A percentile compares a stretch with the other conserved stretches of the same genome.
These are phyloP conservation scores for Elmis aenea DNA, from an alignment of 2,888 invertebrate genomes.

Conservation along the genomic window DNA sequence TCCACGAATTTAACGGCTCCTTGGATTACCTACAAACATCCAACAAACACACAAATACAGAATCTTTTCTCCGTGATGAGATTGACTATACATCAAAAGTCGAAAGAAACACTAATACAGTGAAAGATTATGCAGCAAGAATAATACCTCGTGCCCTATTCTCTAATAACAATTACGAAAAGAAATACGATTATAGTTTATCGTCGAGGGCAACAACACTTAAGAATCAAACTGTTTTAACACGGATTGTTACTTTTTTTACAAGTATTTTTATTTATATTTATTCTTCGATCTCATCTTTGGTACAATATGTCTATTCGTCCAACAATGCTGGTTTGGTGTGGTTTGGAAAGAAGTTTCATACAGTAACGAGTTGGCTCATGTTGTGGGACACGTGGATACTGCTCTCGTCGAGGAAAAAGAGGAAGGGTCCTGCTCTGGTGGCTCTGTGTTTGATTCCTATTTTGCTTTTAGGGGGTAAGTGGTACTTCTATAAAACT, in stretches of 20 bases:
- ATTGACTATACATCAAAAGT: conserved; percentile 2
- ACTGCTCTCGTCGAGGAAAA: conserved; percentile 20
- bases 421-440: conserved; percentile 29
- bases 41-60: conserved; percentile 38
- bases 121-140: conserved; percentile 8
- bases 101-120: conserved; percentile 1
- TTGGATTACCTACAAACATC: conserved; percentile 15
- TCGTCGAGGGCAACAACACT: conserved; percentile 2
- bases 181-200: conserved; percentile 8
- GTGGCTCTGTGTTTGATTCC: conserved; percentile 49
- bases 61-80: conserved; percentile 16
- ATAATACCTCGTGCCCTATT: conserved; percentile 19
- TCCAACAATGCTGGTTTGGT: conserved; percentile 25
- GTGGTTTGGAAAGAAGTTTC: conserved; percentile 34
- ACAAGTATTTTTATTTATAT: conserved; percentile 23
- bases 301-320: too few species aligned
- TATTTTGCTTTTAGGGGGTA: conserved; percentile 54
- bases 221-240: conserved; percentile 9
- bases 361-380: conserved; percentile 36
- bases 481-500: conserved; percentile 42
- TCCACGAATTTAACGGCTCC: conserved; percentile 38
- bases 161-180: conserved; percentile 26
- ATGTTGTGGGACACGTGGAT: conserved; percentile 45
- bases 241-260: conserved; percentile 18
- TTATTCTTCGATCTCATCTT: conserved; percentile 25